Percentiles rank a stretch among this genome's conserved stretches.
These are phyloP conservation scores for Cathartes aura DNA, from an alignment of 2,113 vertebrate genomes.

Conservation along the genomic window DNA sequence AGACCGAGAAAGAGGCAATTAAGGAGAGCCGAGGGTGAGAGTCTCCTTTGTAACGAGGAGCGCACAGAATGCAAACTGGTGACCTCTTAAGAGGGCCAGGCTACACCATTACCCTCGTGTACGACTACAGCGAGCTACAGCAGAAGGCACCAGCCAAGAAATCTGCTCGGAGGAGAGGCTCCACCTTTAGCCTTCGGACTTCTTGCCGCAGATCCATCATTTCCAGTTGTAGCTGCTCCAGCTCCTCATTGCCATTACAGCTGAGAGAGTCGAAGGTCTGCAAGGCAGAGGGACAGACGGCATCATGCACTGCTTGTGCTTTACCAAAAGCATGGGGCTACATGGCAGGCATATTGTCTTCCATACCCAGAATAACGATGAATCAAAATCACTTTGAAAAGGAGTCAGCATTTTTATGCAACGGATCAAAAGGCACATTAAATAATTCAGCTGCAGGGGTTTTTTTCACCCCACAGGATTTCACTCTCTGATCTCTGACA, in stretches of 20 bases:
- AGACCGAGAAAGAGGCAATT: background rate
- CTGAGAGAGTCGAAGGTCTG: constrained; percentile 82
- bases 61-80: background rate
- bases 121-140: background rate
- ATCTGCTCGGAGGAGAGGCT: background rate
- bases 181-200: constrained; percentile 86
- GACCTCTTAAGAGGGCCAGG: background rate
- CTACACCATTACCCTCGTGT: background rate
- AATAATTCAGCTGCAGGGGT: background rate
- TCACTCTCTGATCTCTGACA: background rate
- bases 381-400: background rate
- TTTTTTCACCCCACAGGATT: background rate
- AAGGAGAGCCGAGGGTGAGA: background rate
- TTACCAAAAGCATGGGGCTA: background rate
- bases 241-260: constrained; percentile 82
- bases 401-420: background rate
- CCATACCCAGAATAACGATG: background rate
- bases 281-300: background rate
- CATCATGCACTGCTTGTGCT: fast-evolving
- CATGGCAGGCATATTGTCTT: background rate
- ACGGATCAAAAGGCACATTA: background rate
- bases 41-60: background rate
- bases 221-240: constrained; percentile 86
- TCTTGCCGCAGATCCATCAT: constrained; percentile 83
- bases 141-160: background rate